These are phyloP conservation scores for Shargacucullia verbasci DNA, from an alignment of 2,888 invertebrate species.

Conservation along the genomic window DNA sequence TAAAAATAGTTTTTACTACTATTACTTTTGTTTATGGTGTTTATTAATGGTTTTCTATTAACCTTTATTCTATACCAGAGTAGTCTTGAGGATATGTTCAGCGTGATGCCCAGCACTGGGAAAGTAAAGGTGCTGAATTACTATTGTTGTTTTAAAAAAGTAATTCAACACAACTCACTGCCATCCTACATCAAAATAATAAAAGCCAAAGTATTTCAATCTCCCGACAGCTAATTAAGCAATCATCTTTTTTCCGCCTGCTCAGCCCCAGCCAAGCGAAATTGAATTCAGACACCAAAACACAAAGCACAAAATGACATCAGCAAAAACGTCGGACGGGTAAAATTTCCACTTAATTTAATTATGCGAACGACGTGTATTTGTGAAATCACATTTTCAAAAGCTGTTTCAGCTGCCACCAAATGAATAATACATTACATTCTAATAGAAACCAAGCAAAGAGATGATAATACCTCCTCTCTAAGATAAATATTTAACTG, in stretches of 20 bases:
- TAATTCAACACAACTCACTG: slow-evolving; percentile 16
- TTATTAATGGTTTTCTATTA: no score
- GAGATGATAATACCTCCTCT: no score
- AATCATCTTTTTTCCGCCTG: slow-evolving; percentile 54
- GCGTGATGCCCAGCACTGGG: no score
- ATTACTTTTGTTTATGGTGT: no score
- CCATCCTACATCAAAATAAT: slow-evolving; percentile 40
- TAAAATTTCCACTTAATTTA: slow-evolving; percentile 54
- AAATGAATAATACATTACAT: slow-evolving; percentile 14
- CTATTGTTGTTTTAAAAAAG: slow-evolving; percentile 23
- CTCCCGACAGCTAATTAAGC: slow-evolving; percentile 54
- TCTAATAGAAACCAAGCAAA: no score
- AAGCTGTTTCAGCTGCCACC: slow-evolving; percentile 14
- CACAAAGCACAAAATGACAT: slow-evolving; percentile 42
- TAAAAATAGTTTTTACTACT: no score
- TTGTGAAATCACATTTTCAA: slow-evolving; percentile 38
- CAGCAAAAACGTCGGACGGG: slow-evolving; percentile 23
- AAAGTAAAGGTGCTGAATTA: no score
- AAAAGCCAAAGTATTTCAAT: slow-evolving; percentile 40
- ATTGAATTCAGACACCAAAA: slow-evolving; percentile 39
- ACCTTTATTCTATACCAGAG: no score
- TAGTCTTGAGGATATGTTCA: no score
- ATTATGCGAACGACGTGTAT: slow-evolving; percentile 45
- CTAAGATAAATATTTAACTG: no score
- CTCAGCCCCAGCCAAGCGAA: slow-evolving; percentile 34